Base-by-base conservation (phyloP, 37 sponge, comb jelly and placozoan species). In the Axinella damicornis region DNA sequence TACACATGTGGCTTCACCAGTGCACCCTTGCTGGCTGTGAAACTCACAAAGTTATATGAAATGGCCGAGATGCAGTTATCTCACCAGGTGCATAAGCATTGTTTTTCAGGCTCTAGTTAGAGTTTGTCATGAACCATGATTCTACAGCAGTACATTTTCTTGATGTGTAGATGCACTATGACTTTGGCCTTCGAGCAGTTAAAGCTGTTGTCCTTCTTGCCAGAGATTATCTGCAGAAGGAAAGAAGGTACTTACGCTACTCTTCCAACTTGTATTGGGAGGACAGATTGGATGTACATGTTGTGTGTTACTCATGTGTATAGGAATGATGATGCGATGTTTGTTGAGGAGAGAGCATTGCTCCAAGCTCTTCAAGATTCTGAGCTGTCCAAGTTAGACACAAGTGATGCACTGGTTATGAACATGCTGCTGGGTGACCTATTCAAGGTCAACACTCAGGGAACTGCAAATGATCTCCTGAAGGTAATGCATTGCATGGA, bases 121-220 rank as follows among this genome's bases (percentile, higher is more conserved):
- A n/a, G n/a, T n/a, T n/a, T n/a, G n/a, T n/a, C n/a, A n/a, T n/a
- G n/a, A n/a, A n/a, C n/a, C n/a, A n/a, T n/a, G n/a, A n/a, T n/a
- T n/a, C n/a, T n/a, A n/a, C n/a, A n/a, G n/a, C n/a, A n/a, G n/a
- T n/a, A n/a, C n/a, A n/a, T n/a, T n/a, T n/a, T n/a, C n/a, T n/a
- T 46, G 46, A 12, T 46, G 46, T 46, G 9, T 46, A 93, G 86
- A 38, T 82, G 28, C 94, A 93, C 74, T 95, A 95, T 81, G 92
- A 95, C 71, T 95, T 95, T 79, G 95, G 95, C 30, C 41, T 95
- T 74, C 77, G 95, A 37, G 82, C 92, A 40, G 80, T 92, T 31
- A 93, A 89, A 65, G 80, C 88, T 28, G 90, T 93, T 16, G 69
- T 93, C 35, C 61, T 55, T 33, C 65, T 89, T 53, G 94, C 90